A percentile compares a stretch with the other conserved stretches of the same genome.
phyloP scores from a whole-genome alignment of 2,888 invertebrate species.

The Argynnis bischoffii region DNA sequence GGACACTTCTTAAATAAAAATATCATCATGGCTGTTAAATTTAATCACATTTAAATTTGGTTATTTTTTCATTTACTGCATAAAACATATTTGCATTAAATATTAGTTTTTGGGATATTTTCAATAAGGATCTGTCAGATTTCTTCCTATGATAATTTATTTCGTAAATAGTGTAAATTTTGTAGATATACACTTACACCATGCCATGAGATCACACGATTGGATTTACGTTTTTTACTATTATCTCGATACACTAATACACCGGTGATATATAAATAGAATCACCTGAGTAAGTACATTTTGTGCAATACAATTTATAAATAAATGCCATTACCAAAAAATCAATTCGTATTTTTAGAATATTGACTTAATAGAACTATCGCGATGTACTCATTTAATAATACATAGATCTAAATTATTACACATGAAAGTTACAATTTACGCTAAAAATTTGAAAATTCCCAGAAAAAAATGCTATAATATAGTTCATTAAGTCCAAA shows the following conservation, averaged over 20 bases:
- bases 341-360: slow-evolving; percentile 60
- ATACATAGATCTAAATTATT: slow-evolving; percentile 55
- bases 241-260: slow-evolving; percentile 54
- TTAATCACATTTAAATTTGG: background rate
- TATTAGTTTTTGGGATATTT: background rate
- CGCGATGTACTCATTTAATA: slow-evolving; percentile 48
- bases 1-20: background rate
- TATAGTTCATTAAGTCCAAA: slow-evolving; percentile 68
- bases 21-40: background rate
- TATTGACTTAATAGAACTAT: slow-evolving; percentile 55
- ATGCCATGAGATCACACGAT: slow-evolving; percentile 77
- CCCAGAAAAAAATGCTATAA: slow-evolving; percentile 65
- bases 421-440: slow-evolving; percentile 48
- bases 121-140: slow-evolving; percentile 1
- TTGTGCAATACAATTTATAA: slow-evolving; percentile 75
- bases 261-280: slow-evolving; percentile 55
- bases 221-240: slow-evolving; percentile 59
- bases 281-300: slow-evolving; percentile 76
- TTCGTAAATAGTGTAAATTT: slow-evolving; percentile 41
- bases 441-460: slow-evolving; percentile 68
- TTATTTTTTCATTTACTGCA: slow-evolving; percentile 5
- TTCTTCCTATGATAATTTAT: slow-evolving; percentile 1
- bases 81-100: slow-evolving; percentile 5
- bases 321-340: slow-evolving; percentile 69
- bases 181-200: slow-evolving; percentile 50